Evolutionary conservation across 2,888 invertebrate genomes (phyloP).

Genomic region (Orthosia incerta): DNA sequence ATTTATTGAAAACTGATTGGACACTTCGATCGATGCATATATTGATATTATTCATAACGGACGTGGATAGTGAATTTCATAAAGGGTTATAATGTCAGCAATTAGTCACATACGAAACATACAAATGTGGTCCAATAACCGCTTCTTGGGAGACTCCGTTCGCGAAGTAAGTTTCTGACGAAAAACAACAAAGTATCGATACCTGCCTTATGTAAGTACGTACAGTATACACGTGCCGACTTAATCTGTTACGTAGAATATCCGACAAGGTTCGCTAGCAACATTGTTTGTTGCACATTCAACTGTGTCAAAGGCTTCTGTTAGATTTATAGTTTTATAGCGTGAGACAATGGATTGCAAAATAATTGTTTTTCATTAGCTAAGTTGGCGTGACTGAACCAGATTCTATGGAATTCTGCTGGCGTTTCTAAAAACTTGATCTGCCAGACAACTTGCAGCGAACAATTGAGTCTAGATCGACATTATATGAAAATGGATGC

Average conservation of each 20-base stretch:
- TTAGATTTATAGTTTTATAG: conserved; percentile 72
- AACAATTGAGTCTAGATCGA: conserved; percentile 50
- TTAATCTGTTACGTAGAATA: conserved; percentile 67
- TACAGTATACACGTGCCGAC: conserved; percentile 77
- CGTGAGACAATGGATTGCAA: conserved; percentile 74
- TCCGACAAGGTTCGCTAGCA: conserved; percentile 59
- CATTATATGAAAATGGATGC: conserved; percentile 52
- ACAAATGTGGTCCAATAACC: conserved; percentile 73
- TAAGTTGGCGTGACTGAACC: conserved; percentile 75
- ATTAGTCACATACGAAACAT: conserved; percentile 64
- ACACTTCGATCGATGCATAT: conserved; percentile 28
- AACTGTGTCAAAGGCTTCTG: conserved; percentile 73
- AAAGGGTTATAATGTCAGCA: conserved; percentile 40
- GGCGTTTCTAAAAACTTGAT: conserved; percentile 80
- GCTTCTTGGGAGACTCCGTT: conserved; percentile 66
- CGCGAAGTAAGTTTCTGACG: conserved; percentile 59
- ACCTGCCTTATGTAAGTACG: conserved; percentile 63
- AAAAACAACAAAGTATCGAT: conserved; percentile 72
- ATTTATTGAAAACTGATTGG: conserved; percentile 50
- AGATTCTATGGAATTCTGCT: conserved; percentile 75
- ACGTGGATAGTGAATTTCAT: conserved; percentile 40
- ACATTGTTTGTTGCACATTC: conserved; percentile 67
- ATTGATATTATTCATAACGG: conserved; percentile 38
- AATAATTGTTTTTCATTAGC: conserved; percentile 75
- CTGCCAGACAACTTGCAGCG: conserved; percentile 65